phyloP scores from a whole-genome alignment of 2,888 invertebrate genomes.

The Epirrita christyi region DNA sequence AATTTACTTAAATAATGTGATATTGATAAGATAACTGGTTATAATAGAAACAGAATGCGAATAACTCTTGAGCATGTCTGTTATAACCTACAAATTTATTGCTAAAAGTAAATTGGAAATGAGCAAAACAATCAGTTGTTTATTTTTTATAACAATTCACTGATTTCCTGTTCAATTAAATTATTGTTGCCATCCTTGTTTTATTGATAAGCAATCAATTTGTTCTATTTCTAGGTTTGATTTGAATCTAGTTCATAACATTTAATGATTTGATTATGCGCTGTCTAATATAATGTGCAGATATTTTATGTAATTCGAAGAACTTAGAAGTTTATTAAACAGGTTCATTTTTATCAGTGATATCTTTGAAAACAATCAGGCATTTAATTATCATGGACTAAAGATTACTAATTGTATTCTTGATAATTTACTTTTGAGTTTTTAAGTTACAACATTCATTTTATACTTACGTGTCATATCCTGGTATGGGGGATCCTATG shows the following conservation, averaged over 20 bases:
- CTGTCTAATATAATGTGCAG: too few species aligned
- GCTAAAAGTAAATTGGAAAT: slow-evolving; percentile 1
- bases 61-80: slow-evolving; percentile 29
- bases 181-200: slow-evolving; percentile 1
- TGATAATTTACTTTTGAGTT: neutral
- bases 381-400: neutral
- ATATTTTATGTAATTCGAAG: too few species aligned
- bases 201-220: neutral
- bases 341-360: too few species aligned
- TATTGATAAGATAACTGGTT: slow-evolving; percentile 23
- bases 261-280: too few species aligned
- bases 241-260: neutral
- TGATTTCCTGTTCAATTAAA: neutral
- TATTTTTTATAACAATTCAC: slow-evolving; percentile 1
- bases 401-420: too few species aligned
- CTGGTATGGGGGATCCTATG: slow-evolving; percentile 61
- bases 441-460: neutral
- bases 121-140: slow-evolving; percentile 1
- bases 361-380: neutral
- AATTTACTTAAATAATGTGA: slow-evolving; percentile 15
- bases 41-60: slow-evolving; percentile 19
- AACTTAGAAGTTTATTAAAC: too few species aligned
- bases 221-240: neutral
- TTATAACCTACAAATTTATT: slow-evolving; percentile 31
- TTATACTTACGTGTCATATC: slow-evolving; percentile 68